phyloP scores from a whole-genome alignment of 1,140 invertebrate species.

The Caenorhabditis latens region DNA sequence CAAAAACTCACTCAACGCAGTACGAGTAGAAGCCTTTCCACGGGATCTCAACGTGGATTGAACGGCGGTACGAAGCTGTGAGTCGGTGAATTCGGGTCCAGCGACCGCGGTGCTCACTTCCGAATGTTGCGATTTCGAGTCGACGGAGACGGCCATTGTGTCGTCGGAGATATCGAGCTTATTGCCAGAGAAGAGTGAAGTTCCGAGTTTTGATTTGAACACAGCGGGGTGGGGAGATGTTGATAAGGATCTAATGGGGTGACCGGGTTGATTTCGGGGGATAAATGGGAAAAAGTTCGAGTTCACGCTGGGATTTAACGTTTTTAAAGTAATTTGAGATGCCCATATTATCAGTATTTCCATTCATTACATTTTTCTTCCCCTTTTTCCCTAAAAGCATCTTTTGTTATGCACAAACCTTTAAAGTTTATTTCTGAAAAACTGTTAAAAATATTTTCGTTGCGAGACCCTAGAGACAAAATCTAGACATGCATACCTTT shows the following conservation, averaged over 20 bases:
- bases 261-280: no score
- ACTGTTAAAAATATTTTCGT: no score
- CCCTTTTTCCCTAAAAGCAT: no score
- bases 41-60: conserved; percentile 13
- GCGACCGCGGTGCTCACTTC: not conserved
- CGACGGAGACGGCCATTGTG: conserved; percentile 30
- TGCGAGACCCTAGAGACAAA: no score
- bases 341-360: no score
- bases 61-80: conserved; percentile 4
- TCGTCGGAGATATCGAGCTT: not conserved
- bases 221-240: not conserved
- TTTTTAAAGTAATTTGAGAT: no score
- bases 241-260: not conserved
- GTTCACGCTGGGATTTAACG: no score
- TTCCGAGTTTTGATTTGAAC: not conserved
- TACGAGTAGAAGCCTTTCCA: conserved; percentile 42
- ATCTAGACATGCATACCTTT: no score
- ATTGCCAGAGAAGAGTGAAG: not conserved
- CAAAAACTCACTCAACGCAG: not conserved
- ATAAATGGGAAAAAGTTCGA: no score
- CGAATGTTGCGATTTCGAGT: not conserved
- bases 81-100: not conserved
- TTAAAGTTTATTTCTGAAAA: no score
- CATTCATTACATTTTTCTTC: no score
- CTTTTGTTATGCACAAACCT: no score